Conservation (phyloP, 1,140 invertebrate species). For the Sesamia nonagrioides region DNA sequence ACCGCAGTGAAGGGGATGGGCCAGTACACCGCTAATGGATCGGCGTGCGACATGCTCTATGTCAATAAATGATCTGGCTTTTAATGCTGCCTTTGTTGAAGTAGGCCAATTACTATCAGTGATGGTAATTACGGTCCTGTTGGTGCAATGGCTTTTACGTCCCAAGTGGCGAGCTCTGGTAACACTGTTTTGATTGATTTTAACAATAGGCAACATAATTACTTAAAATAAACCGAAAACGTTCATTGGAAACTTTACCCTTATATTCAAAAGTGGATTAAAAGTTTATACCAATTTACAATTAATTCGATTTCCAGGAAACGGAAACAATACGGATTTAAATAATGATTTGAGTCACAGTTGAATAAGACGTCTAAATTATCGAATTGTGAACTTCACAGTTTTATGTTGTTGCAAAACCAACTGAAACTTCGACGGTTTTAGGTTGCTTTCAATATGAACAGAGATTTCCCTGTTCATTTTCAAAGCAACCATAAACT, state of each 20-base stretch:
- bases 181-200: constrained; percentile 48
- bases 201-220: constrained; percentile 45
- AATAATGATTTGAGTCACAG: constrained; percentile 39
- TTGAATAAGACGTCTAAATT: constrained; percentile 43
- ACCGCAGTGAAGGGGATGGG: constrained; percentile 35
- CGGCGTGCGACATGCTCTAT: constrained; percentile 65
- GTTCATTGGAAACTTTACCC: constrained; percentile 23
- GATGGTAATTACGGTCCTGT: constrained; percentile 62
- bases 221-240: constrained; percentile 11
- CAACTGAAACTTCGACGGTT: background rate
- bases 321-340: constrained; percentile 43
- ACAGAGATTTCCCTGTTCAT: too few relatives aligned
- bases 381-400: constrained; percentile 40
- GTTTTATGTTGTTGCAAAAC: constrained; percentile 31
- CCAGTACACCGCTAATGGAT: constrained; percentile 63
- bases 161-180: constrained; percentile 8
- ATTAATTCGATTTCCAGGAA: constrained; percentile 37
- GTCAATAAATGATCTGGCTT: constrained; percentile 68
- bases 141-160: constrained; percentile 54
- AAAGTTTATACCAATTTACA: constrained; percentile 36
- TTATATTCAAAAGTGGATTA: constrained; percentile 29
- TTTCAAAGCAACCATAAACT: too few relatives aligned
- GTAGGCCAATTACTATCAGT: constrained; percentile 72
- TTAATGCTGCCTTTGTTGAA: constrained; percentile 75
- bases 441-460: constrained; percentile 3